Evolutionary conservation across 2,888 invertebrate species (phyloP), one percentile per base, ranked within the genome.

Genomic region (Odontothrips loti): DNA sequence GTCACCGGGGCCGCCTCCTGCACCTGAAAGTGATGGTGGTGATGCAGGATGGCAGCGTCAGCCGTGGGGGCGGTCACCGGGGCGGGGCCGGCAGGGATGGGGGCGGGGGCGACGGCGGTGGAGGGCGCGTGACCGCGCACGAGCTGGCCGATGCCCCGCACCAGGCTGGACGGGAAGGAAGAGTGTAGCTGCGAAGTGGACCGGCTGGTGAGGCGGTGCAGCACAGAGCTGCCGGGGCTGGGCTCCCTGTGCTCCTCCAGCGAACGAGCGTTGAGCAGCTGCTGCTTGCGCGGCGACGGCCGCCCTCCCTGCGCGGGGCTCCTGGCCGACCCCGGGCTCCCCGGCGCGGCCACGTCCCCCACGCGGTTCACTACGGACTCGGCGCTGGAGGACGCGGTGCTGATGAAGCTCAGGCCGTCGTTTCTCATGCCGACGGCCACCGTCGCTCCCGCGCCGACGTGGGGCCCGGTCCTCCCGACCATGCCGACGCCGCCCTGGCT

Each of bases 131-230:
- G 68, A 27, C 68, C 68, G 12, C 68, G 68, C 23, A 75, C 68
- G 27, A 75, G 23, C 23, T 75, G 68, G 6, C 68, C 68, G 23
- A 75, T n/a, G 68, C 68, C 68, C 10, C 68, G 68, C 23, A 75
- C 68, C 23, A 75, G 68, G 68, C 68, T 75, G 68, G 68, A 75
- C 68, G 68, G 68, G 12, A 75, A 75, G 68, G 68, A 75, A 23
- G 68, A 75, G 68, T 75, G 68, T 9, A 75, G 68, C 23, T 75
- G 68, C 23, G 68, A 75, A 0, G 68, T 75, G 68, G 68, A 75
- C 23, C 68, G 23, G 23, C 68, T 75, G 23, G 68, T 75, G 23
- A 75, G 68, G 11, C 68, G 23, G 10, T 75, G 68, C 68, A 75
- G 68, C 23, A 75, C 68, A 1, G 23, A 23, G 11, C 23, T 23